Percentiles rank a stretch among this genome's conserved stretches.
Evolutionary conservation across 92 coral and sea anemone genomes (phyloP).

Genomic region (Pocillopora meandrina): DNA sequence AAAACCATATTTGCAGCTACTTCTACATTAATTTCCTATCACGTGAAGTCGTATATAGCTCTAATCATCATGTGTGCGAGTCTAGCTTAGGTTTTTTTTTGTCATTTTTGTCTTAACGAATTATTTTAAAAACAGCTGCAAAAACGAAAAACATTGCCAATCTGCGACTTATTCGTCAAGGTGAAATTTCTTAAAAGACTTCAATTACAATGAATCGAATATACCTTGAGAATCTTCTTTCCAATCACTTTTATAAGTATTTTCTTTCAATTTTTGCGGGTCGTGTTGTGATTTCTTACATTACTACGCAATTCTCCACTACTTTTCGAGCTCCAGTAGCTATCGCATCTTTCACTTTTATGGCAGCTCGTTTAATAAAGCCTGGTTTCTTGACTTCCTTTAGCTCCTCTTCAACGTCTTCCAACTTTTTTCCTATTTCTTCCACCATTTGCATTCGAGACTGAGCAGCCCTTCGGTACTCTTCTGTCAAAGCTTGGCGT

Average conservation of each 20-base stretch:
- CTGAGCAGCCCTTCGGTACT: neutral
- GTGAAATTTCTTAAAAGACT: no score
- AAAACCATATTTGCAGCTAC: no score
- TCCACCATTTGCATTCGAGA: constrained; percentile 4
- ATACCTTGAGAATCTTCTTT: neutral
- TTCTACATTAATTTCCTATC: no score
- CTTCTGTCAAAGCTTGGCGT: neutral
- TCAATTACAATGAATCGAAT: neutral
- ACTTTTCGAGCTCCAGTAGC: neutral
- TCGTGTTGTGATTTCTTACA: neutral
- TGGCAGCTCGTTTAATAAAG: neutral
- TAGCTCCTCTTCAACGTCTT: constrained; percentile 7
- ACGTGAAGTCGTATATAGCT: no score
- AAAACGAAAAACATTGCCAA: no score
- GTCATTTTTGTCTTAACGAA: no score
- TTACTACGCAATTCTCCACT: neutral
- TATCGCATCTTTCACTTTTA: constrained; percentile 3
- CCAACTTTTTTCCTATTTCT: neutral
- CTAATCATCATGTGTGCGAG: no score
- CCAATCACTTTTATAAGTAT: no score
- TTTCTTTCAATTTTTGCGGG: no score
- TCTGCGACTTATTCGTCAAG: no score
- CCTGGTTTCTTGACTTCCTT: constrained; percentile 29
- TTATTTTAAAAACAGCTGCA: no score
- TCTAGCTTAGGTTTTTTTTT: no score